Base-by-base conservation (phyloP, 2,797 vertebrate species). In the Coreius guichenoti region DNA sequence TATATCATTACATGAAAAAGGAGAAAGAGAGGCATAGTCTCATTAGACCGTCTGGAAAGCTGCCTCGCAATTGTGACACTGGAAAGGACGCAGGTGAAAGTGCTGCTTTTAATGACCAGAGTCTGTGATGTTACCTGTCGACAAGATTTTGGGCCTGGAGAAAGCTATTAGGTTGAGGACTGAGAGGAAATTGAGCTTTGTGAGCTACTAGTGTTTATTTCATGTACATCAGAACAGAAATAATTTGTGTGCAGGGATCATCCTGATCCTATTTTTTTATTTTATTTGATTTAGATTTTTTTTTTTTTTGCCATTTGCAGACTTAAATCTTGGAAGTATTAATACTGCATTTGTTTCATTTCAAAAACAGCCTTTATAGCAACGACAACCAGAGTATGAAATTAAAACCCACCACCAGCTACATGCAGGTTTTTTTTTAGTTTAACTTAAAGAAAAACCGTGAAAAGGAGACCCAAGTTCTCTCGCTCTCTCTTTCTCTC, bases 91-190 rank as follows among this genome's bases (percentile, higher is more conserved):
- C 65, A 49, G 67, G 67, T 81, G 69, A 87, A 74, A 85, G 45
- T 75, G 21, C 72, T 87, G 63, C 26, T 31, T 81, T 81, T 87
- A 84, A 87, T 87, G 82, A 82, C 79, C 78, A n/a, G n/a, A 51
- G 45, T 73, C 81, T 83, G 77, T 87, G 76, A 80, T 80, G 56
- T 87, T 84, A 73, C 79, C 82, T 82, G 26, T 43, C 56, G 43
- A 72, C 79, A 65, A 74, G 45, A 65, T 51, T 81, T 63, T 61
- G 54, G 63, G 31, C 33, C 68, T 49, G 17, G 51, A 58, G 82
- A 85, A 74, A 68, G 83, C 79, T 26, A 68, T 61, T 72, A 56
- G 45, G 19, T 74, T 61, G 67, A 70, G 51, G 21, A 75, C 81
- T 63, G 56, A 49, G 56, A 84, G 47, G 33, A 43, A 58, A 70